These are phyloP conservation scores for Potorous gilbertii DNA, from an alignment of 2,797 vertebrate species.

Conservation along the genomic window DNA sequence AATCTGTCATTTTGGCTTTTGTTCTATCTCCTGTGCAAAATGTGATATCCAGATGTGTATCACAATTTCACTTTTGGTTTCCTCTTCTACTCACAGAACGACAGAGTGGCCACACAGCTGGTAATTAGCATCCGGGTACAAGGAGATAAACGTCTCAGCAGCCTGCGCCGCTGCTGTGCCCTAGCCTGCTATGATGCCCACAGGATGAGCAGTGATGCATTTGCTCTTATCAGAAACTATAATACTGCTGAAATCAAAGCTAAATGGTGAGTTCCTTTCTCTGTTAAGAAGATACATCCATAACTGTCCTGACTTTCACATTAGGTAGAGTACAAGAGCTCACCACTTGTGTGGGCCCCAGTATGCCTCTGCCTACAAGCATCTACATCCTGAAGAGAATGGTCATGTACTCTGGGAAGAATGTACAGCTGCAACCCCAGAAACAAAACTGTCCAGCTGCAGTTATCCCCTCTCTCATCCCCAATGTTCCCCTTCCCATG, in stretches of 20 bases:
- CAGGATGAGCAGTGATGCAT: conserved; percentile 91
- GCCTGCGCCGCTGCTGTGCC: conserved; percentile 92
- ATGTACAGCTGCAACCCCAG: conserved; percentile 22
- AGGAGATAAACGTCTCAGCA: conserved; percentile 85
- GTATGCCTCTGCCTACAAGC: conserved; percentile 17
- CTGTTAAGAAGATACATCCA: conserved; percentile 12
- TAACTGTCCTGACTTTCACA: too few species aligned
- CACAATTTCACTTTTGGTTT: conserved; percentile 9
- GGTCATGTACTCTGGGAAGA: background rate
- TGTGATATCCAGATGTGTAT: conserved; percentile 23
- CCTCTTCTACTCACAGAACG: conserved; percentile 86
- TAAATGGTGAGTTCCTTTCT: conserved; percentile 89
- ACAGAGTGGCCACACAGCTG: conserved; percentile 91
- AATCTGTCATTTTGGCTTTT: conserved; percentile 12
- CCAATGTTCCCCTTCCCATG: background rate
- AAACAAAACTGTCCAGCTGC: conserved; percentile 1
- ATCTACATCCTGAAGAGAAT: background rate
- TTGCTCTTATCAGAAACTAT: conserved; percentile 92
- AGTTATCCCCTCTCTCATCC: background rate
- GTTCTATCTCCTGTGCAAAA: conserved; percentile 41
- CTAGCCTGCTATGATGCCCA: conserved; percentile 91
- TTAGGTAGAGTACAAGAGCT: background rate
- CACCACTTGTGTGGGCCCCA: background rate
- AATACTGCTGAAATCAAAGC: conserved; percentile 91
- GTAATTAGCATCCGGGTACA: conserved; percentile 90